Evolutionary conservation across 1,140 invertebrate species (phyloP).

Genomic region (Physella acuta): DNA sequence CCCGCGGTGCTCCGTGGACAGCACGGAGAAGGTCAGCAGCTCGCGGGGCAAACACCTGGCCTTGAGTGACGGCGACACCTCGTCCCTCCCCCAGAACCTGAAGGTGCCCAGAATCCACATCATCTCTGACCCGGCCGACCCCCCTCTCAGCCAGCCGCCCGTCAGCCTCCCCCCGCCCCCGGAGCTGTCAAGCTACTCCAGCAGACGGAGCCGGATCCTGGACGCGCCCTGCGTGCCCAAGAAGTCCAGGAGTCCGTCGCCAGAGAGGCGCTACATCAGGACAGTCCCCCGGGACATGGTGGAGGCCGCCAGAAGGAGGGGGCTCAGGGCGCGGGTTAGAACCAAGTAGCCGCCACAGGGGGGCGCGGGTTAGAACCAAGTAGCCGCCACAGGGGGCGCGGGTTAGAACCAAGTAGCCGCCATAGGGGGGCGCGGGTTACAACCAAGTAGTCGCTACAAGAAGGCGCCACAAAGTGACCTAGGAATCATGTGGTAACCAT

Average conservation of each 20-base stretch:
- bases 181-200: constrained; percentile 47
- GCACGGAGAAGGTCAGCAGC: constrained; percentile 31
- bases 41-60: not conserved
- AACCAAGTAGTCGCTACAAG: too few relatives aligned
- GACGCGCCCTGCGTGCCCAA: constrained; percentile 51
- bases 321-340: constrained; percentile 42
- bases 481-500: not conserved
- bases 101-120: constrained; percentile 52
- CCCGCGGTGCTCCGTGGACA: not conserved
- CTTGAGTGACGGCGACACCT: constrained; percentile 29
- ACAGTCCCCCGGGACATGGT: constrained; percentile 50
- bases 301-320: constrained; percentile 43
- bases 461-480: not conserved
- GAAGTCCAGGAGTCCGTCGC: constrained; percentile 44
- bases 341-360: constrained; percentile 35
- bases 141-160: constrained; percentile 37
- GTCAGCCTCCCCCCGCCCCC: constrained; percentile 40
- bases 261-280: constrained; percentile 48
- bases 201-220: constrained; percentile 49
- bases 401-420: constrained; percentile 42
- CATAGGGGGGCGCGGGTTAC: not conserved
- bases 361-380: not conserved
- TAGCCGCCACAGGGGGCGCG: constrained; percentile 37
- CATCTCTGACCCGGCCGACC: constrained; percentile 37
- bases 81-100: not conserved